A percentile compares a stretch with the other conserved stretches of the same genome.
Conservation (phyloP, 2,797 vertebrate species). For the Gymnodraco acuticeps region DNA sequence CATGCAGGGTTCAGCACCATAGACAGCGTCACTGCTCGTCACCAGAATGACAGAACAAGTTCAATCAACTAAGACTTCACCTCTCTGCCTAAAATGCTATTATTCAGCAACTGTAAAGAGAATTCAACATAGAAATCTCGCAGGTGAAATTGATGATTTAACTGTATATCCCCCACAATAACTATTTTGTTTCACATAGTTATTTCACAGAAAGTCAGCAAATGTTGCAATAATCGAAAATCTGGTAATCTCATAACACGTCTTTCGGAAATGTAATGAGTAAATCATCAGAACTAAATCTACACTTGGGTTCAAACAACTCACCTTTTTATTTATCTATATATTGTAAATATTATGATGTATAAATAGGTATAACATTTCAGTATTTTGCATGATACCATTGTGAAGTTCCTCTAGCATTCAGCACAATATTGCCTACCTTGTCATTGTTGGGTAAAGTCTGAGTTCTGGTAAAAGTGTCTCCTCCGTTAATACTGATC, state of each 20-base stretch:
- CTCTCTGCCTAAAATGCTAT: not conserved
- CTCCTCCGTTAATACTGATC: constrained; percentile 76
- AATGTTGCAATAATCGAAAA: not conserved
- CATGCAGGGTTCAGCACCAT: constrained; percentile 40
- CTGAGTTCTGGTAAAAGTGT: constrained; percentile 73
- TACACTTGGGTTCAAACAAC: not conserved
- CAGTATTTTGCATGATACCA: not conserved
- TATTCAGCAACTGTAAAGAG: not conserved
- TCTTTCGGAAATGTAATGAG: not conserved
- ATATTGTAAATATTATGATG: not conserved
- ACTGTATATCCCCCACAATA: rapidly evolving
- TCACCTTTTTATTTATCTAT: constrained; percentile 15
- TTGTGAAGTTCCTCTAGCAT: not conserved
- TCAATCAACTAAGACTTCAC: not conserved
- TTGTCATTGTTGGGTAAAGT: constrained; percentile 63
- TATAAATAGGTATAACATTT: not conserved
- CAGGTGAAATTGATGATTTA: not conserved
- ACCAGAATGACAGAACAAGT: not conserved
- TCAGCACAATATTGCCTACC: constrained; percentile 54
- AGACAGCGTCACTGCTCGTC: constrained; percentile 16
- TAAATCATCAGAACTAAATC: rapidly evolving
- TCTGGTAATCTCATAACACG: not conserved
- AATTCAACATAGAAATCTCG: no score
- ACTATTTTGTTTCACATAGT: not conserved
- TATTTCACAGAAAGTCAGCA: not conserved